Evolutionary conservation across 2,113 vertebrate genomes (phyloP).

Genomic region (Microcebus tavaratra): DNA sequence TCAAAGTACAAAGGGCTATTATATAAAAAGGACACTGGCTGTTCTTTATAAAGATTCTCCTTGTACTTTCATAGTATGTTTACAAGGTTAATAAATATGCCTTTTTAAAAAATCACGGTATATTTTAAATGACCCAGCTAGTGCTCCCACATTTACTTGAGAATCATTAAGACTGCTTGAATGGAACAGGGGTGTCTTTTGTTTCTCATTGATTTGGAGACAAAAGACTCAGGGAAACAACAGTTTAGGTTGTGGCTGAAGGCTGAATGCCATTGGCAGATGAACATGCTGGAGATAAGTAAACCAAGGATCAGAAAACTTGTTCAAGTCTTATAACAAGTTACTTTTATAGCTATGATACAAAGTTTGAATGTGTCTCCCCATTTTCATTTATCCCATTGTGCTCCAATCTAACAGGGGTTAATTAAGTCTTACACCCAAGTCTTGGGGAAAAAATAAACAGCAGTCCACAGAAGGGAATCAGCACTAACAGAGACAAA

Average conservation of each 20-base stretch:
- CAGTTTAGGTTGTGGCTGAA: conserved; percentile 26
- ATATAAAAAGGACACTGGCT: conserved; percentile 14
- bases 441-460: neutral
- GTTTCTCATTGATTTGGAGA: conserved; percentile 54
- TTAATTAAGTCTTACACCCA: neutral
- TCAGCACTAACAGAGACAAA: accelerated
- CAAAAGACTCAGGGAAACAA: neutral
- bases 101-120: neutral
- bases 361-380: neutral
- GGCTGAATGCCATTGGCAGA: neutral
- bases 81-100: neutral
- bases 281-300: neutral
- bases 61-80: neutral
- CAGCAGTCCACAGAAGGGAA: neutral
- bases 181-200: neutral
- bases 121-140: neutral
- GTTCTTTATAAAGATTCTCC: neutral
- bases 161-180: neutral
- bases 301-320: neutral
- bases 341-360: accelerated
- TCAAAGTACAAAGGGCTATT: conserved; percentile 3
- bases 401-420: neutral
- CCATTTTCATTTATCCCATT: neutral
- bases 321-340: neutral
- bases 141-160: neutral